phyloP scores from a whole-genome alignment of 1,140 invertebrate species.

The Heliothis virescens region DNA sequence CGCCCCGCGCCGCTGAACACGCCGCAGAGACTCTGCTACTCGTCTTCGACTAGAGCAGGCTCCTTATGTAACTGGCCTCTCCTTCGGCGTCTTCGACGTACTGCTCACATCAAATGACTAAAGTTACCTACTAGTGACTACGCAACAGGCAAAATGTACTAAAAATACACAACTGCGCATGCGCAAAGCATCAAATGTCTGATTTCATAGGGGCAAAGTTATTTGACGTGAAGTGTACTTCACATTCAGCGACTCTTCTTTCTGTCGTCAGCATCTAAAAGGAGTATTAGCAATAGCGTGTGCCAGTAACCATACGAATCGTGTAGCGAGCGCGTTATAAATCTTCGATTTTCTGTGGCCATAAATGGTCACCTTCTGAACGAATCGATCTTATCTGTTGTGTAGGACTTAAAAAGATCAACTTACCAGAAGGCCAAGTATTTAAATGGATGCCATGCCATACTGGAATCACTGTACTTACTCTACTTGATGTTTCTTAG shows the following conservation, averaged over 20 bases:
- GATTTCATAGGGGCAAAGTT: too few species aligned
- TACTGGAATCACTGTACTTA: slow-evolving; percentile 20
- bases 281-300: background rate
- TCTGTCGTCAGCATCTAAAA: background rate
- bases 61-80: background rate
- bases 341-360: slow-evolving; percentile 2
- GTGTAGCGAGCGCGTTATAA: slow-evolving; percentile 19
- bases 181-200: too few species aligned
- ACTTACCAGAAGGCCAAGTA: background rate
- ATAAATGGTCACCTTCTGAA: background rate
- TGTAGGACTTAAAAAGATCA: slow-evolving; percentile 3
- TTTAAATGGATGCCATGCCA: slow-evolving; percentile 24
- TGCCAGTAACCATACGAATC: background rate
- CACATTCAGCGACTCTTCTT: background rate
- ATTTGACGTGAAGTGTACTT: background rate
- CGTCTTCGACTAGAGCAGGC: background rate
- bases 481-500: slow-evolving; percentile 21
- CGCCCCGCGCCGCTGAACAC: slow-evolving; percentile 16
- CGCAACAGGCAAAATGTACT: too few species aligned
- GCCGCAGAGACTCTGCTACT: background rate
- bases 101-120: too few species aligned
- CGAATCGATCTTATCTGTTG: slow-evolving; percentile 11
- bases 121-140: too few species aligned
- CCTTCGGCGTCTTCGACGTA: too few species aligned
- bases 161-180: too few species aligned